Conservation (phyloP, 2,113 vertebrate species). For the Phoenicopterus ruber region DNA sequence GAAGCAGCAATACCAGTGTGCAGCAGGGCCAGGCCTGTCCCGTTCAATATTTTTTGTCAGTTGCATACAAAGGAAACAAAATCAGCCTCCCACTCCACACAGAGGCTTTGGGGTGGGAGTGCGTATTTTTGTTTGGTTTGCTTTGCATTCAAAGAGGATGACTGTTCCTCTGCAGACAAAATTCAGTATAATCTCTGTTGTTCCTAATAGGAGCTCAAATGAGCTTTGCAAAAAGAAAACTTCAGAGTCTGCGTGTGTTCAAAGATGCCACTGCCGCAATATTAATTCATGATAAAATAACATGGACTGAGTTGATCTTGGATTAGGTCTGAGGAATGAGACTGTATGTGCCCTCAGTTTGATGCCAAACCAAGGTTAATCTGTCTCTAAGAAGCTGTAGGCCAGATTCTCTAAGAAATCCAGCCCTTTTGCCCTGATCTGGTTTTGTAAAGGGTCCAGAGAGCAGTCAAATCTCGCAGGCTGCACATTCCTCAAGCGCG, state of each 20-base stretch:
- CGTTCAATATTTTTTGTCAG: not conserved
- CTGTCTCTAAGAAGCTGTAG: slow-evolving; percentile 51
- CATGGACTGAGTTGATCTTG: not conserved
- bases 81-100: not conserved
- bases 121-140: not conserved
- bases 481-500: not conserved
- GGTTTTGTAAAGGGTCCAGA: not conserved
- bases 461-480: not conserved
- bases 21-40: not conserved
- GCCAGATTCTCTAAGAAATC: slow-evolving; percentile 50
- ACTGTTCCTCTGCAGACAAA: not conserved
- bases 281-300: not conserved
- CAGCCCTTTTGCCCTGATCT: slow-evolving; percentile 28
- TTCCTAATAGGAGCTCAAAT: not conserved
- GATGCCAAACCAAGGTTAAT: slow-evolving; percentile 43
- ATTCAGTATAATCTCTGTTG: not conserved
- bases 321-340: slow-evolving; percentile 41
- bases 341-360: slow-evolving; percentile 16
- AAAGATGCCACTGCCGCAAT: not conserved
- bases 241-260: not conserved
- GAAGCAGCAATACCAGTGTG: not conserved
- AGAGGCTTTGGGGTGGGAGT: not conserved
- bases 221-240: not conserved
- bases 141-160: not conserved
- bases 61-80: not conserved